Evolutionary conservation across 2,797 vertebrate genomes (phyloP), one percentile per base, ranked within the genome.

Genomic region (Podarcis siculus): DNA sequence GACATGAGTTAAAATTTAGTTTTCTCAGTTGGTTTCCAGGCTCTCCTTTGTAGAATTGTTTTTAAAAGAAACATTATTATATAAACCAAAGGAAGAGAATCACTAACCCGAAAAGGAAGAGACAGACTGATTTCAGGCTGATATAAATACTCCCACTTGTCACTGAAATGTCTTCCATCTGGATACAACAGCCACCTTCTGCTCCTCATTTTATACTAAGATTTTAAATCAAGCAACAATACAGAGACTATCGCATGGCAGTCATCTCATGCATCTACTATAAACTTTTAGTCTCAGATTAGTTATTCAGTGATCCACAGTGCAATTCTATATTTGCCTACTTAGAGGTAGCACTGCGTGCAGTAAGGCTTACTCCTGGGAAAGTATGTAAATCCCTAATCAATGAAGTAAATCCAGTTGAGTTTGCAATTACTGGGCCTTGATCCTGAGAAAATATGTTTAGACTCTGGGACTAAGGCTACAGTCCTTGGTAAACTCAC

Each of bases 81-180:
- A 17, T 37, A 78, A 79, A 71, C 32, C 30, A 78, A 61, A 85
- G n/a, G 49, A 86, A 55, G 27, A n/a, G 7, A 45, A 67, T 71
- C 37, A 64, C 69, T 64, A 32, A n/a, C 7, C 15, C 12, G 30
- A 45, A 66, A 76, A 87, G 64, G 19, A 83, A 88, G 61, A 83
- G 32, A 8, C 32, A 83, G 45, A 58, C 75, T 27, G 75, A 67
- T 78, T 78, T 78, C 45, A 88, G 64, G 45, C 61, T 39, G 61
- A 78, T 83, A 77, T 78, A 77, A 78, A 77, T 69, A 69, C 25
- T 21, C 45, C 87, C 32, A 83, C 42, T 69, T 49, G 58, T 61
- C 73, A 87, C 42, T 76, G 58, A 82, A 87, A 73, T 30, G 6
- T 77, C 76, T 69, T 77, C 84, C 73, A 86, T 79, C 64, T 71